Conservation (phyloP, 2,888 invertebrate species). For the Pristionchus maxplancki region DNA sequence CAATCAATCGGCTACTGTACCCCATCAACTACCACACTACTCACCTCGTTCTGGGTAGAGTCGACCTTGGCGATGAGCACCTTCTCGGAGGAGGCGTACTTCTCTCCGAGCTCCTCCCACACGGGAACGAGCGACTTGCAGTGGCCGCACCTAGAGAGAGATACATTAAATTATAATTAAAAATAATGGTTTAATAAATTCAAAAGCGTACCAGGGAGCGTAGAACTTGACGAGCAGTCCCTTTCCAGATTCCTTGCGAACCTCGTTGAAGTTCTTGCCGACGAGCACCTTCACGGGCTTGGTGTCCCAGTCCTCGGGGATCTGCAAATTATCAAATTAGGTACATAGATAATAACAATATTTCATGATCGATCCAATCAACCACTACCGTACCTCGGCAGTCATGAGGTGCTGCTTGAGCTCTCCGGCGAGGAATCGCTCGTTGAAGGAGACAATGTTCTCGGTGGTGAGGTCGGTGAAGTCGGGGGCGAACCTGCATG, state of each 20-base stretch:
- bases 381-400: constrained; percentile 82
- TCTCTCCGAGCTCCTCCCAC: constrained; percentile 93
- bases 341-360: neutral
- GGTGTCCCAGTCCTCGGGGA: constrained; percentile 96
- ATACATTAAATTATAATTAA: neutral
- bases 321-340: constrained; percentile 54
- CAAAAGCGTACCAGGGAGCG: constrained; percentile 87
- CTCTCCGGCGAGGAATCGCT: constrained; percentile 90
- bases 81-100: constrained; percentile 87
- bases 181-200: neutral
- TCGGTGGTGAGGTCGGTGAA: constrained; percentile 38
- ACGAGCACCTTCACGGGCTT: constrained; percentile 92
- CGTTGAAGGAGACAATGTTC: constrained; percentile 85
- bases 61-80: constrained; percentile 97
- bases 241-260: constrained; percentile 85
- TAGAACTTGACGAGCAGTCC: constrained; percentile 97
- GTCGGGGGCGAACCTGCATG: constrained; percentile 35
- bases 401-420: constrained; percentile 93
- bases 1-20: neutral
- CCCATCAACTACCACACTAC: neutral
- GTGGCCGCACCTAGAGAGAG: constrained; percentile 84
- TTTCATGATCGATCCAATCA: too few relatives aligned
- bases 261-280: constrained; percentile 89
- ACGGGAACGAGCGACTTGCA: constrained; percentile 97
- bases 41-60: constrained; percentile 91